Evolutionary conservation across 2,888 invertebrate species (phyloP).

Genomic region (Hyalella azteca): DNA sequence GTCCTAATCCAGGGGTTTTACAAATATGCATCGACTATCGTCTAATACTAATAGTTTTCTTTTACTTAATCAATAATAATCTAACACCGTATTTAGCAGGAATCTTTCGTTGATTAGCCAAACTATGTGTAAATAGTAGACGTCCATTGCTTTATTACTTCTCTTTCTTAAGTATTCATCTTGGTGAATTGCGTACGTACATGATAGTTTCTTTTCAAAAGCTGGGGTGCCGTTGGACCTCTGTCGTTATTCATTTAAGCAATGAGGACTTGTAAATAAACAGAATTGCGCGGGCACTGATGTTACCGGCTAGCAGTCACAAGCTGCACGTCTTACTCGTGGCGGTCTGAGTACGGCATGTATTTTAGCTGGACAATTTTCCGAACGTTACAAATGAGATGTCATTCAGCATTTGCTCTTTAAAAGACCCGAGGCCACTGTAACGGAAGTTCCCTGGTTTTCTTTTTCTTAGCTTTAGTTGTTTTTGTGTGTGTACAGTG

Average conservation of each 20-base stretch:
- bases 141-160: neutral
- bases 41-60: too few relatives aligned
- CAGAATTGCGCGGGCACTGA: neutral
- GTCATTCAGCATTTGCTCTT: neutral
- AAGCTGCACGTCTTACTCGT: neutral
- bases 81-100: constrained; percentile 18
- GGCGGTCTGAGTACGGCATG: neutral
- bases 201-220: too few relatives aligned
- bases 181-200: neutral
- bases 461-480: constrained; percentile 23
- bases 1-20: too few relatives aligned
- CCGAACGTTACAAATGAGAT: too few relatives aligned
- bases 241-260: neutral
- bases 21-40: too few relatives aligned
- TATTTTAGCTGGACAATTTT: too few relatives aligned
- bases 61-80: neutral
- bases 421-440: neutral
- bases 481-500: constrained; percentile 2
- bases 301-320: neutral
- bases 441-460: constrained; percentile 21
- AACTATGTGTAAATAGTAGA: constrained; percentile 10
- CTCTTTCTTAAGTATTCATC: neutral
- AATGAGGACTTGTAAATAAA: neutral
- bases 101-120: neutral
- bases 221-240: too few relatives aligned